phyloP scores from a whole-genome alignment of 2,888 invertebrate genomes.

The Heliconius ethilla region DNA sequence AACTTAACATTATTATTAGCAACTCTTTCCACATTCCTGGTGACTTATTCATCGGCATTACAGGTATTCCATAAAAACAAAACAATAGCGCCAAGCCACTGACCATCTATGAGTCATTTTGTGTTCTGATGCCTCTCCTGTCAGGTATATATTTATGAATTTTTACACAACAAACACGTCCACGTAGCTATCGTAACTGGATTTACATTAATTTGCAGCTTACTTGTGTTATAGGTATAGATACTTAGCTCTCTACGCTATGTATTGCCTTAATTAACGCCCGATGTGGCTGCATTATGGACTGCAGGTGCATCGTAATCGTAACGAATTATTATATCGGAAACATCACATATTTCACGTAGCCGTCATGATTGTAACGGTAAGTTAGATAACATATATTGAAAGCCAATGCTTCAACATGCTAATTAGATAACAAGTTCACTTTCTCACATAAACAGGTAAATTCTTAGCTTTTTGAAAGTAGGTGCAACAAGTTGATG shows the following conservation, averaged over 20 bases:
- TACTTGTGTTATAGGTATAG: conserved; percentile 59
- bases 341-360: conserved; percentile 66
- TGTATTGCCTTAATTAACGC: conserved; percentile 46
- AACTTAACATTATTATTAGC: conserved; percentile 45
- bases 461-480: conserved; percentile 67
- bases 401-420: conserved; percentile 52
- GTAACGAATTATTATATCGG: conserved; percentile 64
- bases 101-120: conserved; percentile 77
- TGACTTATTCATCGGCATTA: conserved; percentile 65
- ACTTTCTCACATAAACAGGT: conserved; percentile 73
- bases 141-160: conserved; percentile 55
- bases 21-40: conserved; percentile 49
- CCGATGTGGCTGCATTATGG: conserved; percentile 50
- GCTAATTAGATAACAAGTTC: conserved; percentile 61
- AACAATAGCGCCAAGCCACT: conserved; percentile 67
- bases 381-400: conserved; percentile 64
- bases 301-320: conserved; percentile 78
- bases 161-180: conserved; percentile 50
- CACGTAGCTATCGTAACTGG: conserved; percentile 61
- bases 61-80: conserved; percentile 72
- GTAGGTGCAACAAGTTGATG: conserved; percentile 61
- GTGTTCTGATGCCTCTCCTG: conserved; percentile 60
- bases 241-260: conserved; percentile 52
- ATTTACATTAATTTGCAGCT: conserved; percentile 58
- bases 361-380: conserved; percentile 65